Base-by-base conservation (phyloP, 1,140 invertebrate species). In the Pectinophora gossypiella region DNA sequence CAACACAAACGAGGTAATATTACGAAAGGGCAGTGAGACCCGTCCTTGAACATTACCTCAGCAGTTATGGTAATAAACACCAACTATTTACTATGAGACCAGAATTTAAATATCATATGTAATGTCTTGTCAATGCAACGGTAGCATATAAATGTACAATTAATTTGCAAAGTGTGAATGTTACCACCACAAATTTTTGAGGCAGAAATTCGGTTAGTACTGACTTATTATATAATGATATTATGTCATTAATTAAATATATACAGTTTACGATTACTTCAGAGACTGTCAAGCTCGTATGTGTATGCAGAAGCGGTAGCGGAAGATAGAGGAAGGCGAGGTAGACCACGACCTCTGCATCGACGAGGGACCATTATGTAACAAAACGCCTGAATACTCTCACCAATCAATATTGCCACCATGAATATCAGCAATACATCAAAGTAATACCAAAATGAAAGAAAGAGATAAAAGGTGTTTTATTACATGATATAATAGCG, bases 281-380 rank as follows among this genome's bases (percentile, higher is more conserved):
- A 16, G 36, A 16, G 16, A 40, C 27, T 40, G 36, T 40, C 16
- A 40, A 40, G 36, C 36, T 40, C 36, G 36, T 3, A 27, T 27
- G 36, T 40, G 36, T 15, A 18, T 40, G 36, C 36, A 40, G 36
- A 40, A 40, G 36, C 36, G 36, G 36, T 40, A 40, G 36, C 15
- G 15, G 10, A 40, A 40, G 36, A 7, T 40, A 40, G 16, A 16
- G 7, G 36, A 15, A 40, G 36, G 36, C 36, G 36, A 40, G 36
- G 36, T 15, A 12, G 15, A 15, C 36, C 36, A 40, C 36, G 36
- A 40, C 16, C n/a, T 15, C 10, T 40, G 36, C 7, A 40, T 15
- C n/a, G 36, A 15, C 2, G 7, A 40, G 1, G 9, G 27, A 3
- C 9, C 2, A 32, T 32, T 32, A 32, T 32, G 27, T 3, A 32